These are phyloP conservation scores for Ooceraea biroi DNA, from an alignment of 1,140 invertebrate genomes.

Conservation along the genomic window DNA sequence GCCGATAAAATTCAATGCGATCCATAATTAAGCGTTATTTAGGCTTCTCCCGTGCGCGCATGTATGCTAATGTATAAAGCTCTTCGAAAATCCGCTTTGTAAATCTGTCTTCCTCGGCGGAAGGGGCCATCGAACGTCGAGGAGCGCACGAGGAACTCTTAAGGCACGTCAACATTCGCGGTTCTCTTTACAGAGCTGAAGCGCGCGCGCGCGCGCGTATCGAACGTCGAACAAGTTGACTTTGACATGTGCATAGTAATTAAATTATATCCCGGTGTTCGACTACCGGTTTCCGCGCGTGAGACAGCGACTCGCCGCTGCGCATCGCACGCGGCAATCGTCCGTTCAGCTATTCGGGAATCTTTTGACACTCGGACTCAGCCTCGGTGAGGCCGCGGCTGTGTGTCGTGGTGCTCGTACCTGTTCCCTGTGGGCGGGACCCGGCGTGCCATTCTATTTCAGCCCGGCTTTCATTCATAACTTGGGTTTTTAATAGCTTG, in stretches of 20 bases:
- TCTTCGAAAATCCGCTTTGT: conserved; percentile 28
- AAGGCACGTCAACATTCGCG: not conserved
- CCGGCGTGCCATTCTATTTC: conserved; percentile 85
- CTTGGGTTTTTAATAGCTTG: conserved; percentile 85
- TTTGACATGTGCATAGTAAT: conserved; percentile 52
- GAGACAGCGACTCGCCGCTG: conserved; percentile 10
- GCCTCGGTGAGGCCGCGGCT: conserved; percentile 61
- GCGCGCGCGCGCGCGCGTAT: not conserved
- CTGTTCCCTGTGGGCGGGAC: conserved; percentile 82
- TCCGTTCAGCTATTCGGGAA: conserved; percentile 64
- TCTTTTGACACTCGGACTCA: conserved; percentile 70
- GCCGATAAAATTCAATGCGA: not conserved
- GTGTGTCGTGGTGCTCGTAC: conserved; percentile 71
- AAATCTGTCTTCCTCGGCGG: conserved; percentile 4
- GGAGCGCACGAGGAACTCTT: not conserved
- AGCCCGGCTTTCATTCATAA: conserved; percentile 86
- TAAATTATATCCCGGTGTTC: conserved; percentile 18
- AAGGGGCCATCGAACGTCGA: not conserved
- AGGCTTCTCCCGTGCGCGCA: not conserved
- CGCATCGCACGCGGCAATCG: conserved; percentile 40
- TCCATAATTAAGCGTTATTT: conserved; percentile 1
- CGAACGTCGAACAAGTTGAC: conserved; percentile 46
- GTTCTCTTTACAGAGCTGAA: conserved; percentile 18
- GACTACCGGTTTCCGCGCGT: conserved; percentile 60
- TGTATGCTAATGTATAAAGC: not conserved